These are phyloP conservation scores for Fistularia tabacaria DNA, from an alignment of 2,797 vertebrate species.

Conservation along the genomic window DNA sequence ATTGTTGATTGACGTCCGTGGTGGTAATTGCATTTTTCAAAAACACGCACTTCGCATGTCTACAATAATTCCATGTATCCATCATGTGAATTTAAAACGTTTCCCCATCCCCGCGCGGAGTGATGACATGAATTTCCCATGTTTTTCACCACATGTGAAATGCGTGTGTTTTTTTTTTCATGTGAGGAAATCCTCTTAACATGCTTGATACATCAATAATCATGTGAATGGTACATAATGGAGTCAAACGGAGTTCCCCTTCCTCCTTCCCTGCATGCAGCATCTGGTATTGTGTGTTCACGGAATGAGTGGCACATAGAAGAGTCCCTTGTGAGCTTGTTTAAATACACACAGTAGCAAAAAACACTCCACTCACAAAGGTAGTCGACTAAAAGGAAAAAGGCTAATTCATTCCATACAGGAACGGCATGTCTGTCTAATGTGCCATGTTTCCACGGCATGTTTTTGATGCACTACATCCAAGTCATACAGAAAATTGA, in stretches of 20 bases:
- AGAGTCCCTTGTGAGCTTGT: conserved; percentile 31
- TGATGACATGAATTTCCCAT: too few species aligned
- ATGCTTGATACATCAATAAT: conserved; percentile 52
- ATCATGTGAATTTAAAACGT: too few species aligned
- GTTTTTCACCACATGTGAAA: too few species aligned
- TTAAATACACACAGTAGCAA: conserved; percentile 31
- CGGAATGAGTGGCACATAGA: conserved; percentile 48
- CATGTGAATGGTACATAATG: conserved; percentile 55
- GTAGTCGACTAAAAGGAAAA: conserved; percentile 31
- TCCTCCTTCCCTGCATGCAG: conserved; percentile 27
- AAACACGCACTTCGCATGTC: too few species aligned
- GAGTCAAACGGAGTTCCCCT: conserved; percentile 52
- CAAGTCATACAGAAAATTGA: conserved; percentile 5
- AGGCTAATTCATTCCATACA: conserved; percentile 15
- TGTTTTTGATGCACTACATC: conserved; percentile 20
- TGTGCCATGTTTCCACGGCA: conserved; percentile 22
- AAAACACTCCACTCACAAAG: conserved; percentile 15
- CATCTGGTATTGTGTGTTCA: conserved; percentile 54
- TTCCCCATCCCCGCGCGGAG: too few species aligned
- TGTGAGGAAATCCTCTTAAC: conserved; percentile 6
- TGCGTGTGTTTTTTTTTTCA: too few species aligned
- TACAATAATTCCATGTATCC: too few species aligned
- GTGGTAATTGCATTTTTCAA: too few species aligned
- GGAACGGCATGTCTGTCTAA: conserved; percentile 26
- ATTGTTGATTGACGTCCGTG: too few species aligned